Conservation (phyloP, 2,888 invertebrate genomes). For the Catonia carolina region DNA sequence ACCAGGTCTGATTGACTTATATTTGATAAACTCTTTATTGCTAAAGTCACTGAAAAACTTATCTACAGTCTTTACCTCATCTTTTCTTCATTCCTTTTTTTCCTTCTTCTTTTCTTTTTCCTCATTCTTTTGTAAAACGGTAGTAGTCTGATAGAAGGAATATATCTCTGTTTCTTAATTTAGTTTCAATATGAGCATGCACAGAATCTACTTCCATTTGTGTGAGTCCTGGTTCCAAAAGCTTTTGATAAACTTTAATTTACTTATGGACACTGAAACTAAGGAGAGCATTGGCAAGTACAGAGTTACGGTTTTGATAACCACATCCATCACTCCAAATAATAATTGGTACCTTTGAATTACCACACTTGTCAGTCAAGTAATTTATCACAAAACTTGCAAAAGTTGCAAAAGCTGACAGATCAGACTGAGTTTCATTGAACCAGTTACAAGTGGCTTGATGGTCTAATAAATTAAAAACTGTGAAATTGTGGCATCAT, state of each 20-base stretch:
- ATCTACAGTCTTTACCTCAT: too few relatives aligned
- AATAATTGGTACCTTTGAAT: too few relatives aligned
- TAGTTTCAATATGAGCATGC: constrained; percentile 1
- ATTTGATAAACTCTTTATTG: too few relatives aligned
- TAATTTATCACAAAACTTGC: background rate
- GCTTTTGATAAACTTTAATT: too few relatives aligned
- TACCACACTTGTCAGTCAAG: background rate
- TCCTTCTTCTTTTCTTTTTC: too few relatives aligned
- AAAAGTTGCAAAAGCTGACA: background rate
- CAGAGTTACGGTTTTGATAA: too few relatives aligned
- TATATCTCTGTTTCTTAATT: background rate
- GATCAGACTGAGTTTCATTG: background rate
- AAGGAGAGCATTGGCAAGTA: too few relatives aligned
- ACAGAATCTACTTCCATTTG: background rate
- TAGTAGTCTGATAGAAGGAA: background rate
- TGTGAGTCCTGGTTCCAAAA: background rate
- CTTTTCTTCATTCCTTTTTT: too few relatives aligned
- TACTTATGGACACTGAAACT: too few relatives aligned
- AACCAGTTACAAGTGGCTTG: background rate
- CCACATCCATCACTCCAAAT: too few relatives aligned
- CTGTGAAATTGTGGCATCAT: background rate
- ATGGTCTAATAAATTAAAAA: background rate
- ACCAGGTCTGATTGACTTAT: too few relatives aligned
- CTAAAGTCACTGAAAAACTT: too few relatives aligned
- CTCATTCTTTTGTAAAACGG: background rate